Evolutionary conservation across 2,888 invertebrate species (phyloP).

Genomic region (Lepidonotus clava): DNA sequence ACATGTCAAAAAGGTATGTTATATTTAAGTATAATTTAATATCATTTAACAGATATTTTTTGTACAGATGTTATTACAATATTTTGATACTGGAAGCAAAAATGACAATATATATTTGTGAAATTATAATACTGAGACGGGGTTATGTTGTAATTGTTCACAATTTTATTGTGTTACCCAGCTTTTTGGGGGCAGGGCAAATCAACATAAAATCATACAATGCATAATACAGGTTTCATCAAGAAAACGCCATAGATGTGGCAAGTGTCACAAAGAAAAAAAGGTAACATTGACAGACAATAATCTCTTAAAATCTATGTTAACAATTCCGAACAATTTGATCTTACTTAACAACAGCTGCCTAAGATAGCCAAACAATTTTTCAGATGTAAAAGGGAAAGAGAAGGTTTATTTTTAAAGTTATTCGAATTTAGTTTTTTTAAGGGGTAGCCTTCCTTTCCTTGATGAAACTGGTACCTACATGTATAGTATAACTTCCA

Average conservation of each 20-base stretch:
- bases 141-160: background rate
- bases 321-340: background rate
- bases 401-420: too few species aligned
- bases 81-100: too few species aligned
- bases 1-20: too few species aligned
- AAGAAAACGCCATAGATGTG: background rate
- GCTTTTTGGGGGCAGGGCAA: background rate
- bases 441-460: background rate
- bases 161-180: constrained; percentile 31
- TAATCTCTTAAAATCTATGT: too few species aligned
- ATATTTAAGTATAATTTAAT: too few species aligned
- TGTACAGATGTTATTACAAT: too few species aligned
- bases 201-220: constrained; percentile 16
- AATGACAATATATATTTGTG: too few species aligned
- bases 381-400: background rate
- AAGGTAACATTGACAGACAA: too few species aligned
- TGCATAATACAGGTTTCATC: constrained; percentile 9
- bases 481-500: background rate
- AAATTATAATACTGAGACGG: too few species aligned
- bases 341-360: background rate
- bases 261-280: background rate
- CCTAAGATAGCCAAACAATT: background rate
- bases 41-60: too few species aligned
- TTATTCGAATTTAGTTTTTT: too few species aligned
- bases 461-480: background rate